A percentile compares a stretch with the other conserved stretches of the same genome.
Conservation (phyloP, 1,140 invertebrate species). For the Pectinophora gossypiella region DNA sequence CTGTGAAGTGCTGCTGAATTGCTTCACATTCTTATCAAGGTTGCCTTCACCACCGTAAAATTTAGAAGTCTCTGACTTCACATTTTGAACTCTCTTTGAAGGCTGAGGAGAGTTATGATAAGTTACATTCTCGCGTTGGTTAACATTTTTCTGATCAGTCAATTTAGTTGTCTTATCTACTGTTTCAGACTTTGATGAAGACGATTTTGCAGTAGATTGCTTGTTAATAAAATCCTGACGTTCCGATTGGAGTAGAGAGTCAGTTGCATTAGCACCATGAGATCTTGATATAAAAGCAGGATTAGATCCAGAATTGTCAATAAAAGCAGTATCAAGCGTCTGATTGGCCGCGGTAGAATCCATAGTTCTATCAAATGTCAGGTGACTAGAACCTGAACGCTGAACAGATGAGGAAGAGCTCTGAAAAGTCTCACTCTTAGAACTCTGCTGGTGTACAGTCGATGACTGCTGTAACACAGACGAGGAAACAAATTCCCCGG, state of each 20-base stretch:
- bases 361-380: conserved; percentile 40
- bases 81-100: conserved; percentile 37
- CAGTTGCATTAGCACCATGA: conserved; percentile 55
- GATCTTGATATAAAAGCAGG: conserved; percentile 37
- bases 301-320: conserved; percentile 44
- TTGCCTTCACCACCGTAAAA: conserved; percentile 60
- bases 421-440: conserved; percentile 62
- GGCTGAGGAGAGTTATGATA: conserved; percentile 36
- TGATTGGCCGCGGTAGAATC: conserved; percentile 50
- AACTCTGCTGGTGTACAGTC: conserved; percentile 57
- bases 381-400: conserved; percentile 53
- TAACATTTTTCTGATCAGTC: conserved; percentile 30
- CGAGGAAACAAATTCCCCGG: conserved; percentile 65
- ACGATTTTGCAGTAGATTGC: conserved; percentile 20
- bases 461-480: conserved; percentile 58
- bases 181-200: conserved; percentile 26
- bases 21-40: conserved; percentile 50
- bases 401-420: conserved; percentile 61
- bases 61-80: conserved; percentile 48
- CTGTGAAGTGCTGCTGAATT: conserved; percentile 54
- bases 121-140: conserved; percentile 48
- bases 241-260: conserved; percentile 66
- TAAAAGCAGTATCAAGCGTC: conserved; percentile 67
- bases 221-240: conserved; percentile 45
- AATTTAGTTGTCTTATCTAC: conserved; percentile 23